Evolutionary conservation across 23 tunicate genomes (phyloP).

Genomic region (Ascidia mentula): DNA sequence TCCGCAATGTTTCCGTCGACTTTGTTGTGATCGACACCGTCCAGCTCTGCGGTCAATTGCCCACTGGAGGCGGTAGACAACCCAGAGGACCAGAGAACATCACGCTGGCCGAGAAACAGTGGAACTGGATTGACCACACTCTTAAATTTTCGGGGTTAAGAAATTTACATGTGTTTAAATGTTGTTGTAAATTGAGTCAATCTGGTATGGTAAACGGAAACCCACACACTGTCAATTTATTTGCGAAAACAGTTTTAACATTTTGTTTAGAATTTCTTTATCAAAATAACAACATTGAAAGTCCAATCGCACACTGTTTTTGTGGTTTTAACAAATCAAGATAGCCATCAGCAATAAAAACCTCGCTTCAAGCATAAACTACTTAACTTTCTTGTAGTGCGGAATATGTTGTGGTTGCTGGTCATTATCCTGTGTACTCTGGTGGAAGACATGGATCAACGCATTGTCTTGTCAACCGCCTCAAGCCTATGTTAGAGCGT

Average conservation of each 20-base stretch:
- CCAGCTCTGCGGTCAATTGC: constrained; percentile 76
- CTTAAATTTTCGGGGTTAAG: constrained; percentile 51
- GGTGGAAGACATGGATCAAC: constrained; percentile 92
- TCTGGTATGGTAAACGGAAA: no score
- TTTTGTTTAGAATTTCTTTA: no score
- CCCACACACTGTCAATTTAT: no score
- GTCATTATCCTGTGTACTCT: constrained; percentile 89
- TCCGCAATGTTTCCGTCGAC: constrained; percentile 65
- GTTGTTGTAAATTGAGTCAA: no score
- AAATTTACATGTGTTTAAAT: no score
- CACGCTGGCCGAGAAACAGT: constrained; percentile 72
- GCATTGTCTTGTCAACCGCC: constrained; percentile 58
- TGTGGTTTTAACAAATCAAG: no score
- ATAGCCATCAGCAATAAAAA: no score
- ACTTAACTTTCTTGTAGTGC: constrained; percentile 39
- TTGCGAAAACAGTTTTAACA: no score
- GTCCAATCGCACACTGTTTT: no score
- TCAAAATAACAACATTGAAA: no score
- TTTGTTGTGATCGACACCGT: constrained; percentile 90
- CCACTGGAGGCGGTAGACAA: constrained; percentile 44
- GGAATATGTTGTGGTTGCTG: constrained; percentile 83
- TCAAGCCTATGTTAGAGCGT: constrained; percentile 65
- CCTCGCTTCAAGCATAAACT: not conserved
- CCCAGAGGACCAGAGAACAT: constrained; percentile 71
- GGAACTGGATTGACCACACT: constrained; percentile 86